These are phyloP conservation scores for Actenoides hombroni DNA, from an alignment of 2,113 vertebrate genomes.

Conservation along the genomic window DNA sequence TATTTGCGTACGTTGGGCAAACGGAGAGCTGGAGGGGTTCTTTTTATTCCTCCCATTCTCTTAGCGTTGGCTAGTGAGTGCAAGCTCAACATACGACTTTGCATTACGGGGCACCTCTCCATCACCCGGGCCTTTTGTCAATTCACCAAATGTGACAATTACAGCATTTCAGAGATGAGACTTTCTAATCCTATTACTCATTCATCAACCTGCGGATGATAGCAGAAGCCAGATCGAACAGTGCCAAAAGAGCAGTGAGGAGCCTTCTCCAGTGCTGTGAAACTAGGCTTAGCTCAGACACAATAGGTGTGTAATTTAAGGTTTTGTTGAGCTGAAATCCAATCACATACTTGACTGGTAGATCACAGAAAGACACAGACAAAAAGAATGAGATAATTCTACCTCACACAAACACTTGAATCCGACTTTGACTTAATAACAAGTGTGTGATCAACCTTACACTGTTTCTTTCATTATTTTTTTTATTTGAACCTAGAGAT, in stretches of 20 bases:
- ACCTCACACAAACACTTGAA: slow-evolving; percentile 85
- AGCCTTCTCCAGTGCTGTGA: slow-evolving; percentile 83
- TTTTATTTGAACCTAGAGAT: slow-evolving; percentile 28
- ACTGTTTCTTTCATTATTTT: slow-evolving; percentile 34
- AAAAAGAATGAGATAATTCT: slow-evolving; percentile 85
- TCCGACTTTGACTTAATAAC: slow-evolving; percentile 76
- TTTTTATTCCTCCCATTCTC: slow-evolving; percentile 59
- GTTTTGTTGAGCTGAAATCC: slow-evolving; percentile 99
- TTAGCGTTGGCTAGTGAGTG: slow-evolving; percentile 27
- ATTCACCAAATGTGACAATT: slow-evolving; percentile 79
- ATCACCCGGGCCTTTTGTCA: slow-evolving; percentile 75
- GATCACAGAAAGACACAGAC: slow-evolving; percentile 92
- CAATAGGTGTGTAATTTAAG: slow-evolving; percentile 99
- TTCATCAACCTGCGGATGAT: slow-evolving; percentile 87
- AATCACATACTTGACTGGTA: slow-evolving; percentile 99
- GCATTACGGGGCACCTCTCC: slow-evolving; percentile 65
- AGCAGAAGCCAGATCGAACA: slow-evolving; percentile 80
- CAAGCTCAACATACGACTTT: slow-evolving; percentile 61
- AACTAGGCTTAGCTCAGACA: slow-evolving; percentile 90
- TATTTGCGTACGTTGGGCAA: not conserved
- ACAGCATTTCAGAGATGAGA: slow-evolving; percentile 80
- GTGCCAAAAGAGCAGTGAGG: slow-evolving; percentile 82
- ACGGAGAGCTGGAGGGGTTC: not conserved
- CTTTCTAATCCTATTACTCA: slow-evolving; percentile 93
- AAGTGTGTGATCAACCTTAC: slow-evolving; percentile 77